Base-by-base conservation (phyloP, 2,888 invertebrate species). In the Meteorus cinctellus region DNA sequence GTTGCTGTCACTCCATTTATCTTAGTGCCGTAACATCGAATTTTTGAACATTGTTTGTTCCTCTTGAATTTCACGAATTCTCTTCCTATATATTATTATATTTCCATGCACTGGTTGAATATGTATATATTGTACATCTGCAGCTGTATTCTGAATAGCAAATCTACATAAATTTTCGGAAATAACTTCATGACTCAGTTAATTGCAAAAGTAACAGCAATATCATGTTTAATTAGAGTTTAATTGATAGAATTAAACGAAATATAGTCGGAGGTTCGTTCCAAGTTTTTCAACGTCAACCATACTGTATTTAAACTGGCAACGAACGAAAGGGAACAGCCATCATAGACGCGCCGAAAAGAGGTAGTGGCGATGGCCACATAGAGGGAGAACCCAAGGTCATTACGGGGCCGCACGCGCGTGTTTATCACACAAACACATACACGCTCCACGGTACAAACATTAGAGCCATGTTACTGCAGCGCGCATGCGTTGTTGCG, bases 11-110 rank as follows among this genome's bases (percentile, higher is more conserved):
- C 36, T 36, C 16, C 41, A 41, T 24, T 88, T 86, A 89, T 90
- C 90, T 90, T 88, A 89, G 19, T 10, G 90, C 90, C 89, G 90
- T 88, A 90, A 89, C 85, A 55, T 55, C 16, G n/a, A n/a, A 48
- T 48, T 48, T 14, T n/a, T 3, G 0, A 16, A 48, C 14, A 16
- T 48, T 48, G n/a, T 14, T 55, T 6, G 19, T 55, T 55, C 1
- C 19, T 19, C 6, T 24, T 8, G 6, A 8, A 55, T 55, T 55
- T 6, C 19, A 6, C 24, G 10, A 19, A 55, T 55, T 24, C 10
- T 55, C 19, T 19, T 8, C 6, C 5, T 55, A 55, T 19, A 24
- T 19, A 24, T n/a, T n/a, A 16, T n/a, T 48, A n/a, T 48, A 48
- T 16, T n/a, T 5, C 8, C 12, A 45, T 45, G 10, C 12, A 45